Percentiles rank a stretch among this genome's conserved stretches.
phyloP scores from a whole-genome alignment of 1,140 invertebrate species.

The Bombus pascuorum region DNA sequence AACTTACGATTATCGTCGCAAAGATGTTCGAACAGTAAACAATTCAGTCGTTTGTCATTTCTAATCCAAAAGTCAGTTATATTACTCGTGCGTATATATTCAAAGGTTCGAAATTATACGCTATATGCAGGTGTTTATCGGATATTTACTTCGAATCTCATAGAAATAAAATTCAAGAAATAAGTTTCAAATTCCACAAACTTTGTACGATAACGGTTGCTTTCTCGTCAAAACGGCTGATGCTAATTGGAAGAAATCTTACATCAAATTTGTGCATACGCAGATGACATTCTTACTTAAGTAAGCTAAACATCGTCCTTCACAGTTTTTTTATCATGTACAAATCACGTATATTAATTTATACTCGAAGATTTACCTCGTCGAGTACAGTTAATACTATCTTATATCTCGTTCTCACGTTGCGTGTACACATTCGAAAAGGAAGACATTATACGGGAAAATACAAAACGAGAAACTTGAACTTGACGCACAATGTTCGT shows the following conservation, averaged over 20 bases:
- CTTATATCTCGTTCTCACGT: not conserved
- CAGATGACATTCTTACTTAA: not conserved
- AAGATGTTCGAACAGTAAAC: not conserved
- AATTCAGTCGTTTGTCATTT: not conserved
- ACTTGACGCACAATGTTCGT: too few relatives aligned
- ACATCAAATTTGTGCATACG: not conserved
- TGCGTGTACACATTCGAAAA: not conserved
- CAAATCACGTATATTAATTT: not conserved
- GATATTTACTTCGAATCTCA: not conserved
- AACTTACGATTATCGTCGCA: not conserved
- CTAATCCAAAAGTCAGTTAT: not conserved
- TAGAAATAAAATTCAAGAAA: not conserved
- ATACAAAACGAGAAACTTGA: not conserved
- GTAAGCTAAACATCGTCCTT: not conserved
- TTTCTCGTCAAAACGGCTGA: not conserved
- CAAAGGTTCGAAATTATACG: not conserved
- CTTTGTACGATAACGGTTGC: not conserved
- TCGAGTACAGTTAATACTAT: not conserved
- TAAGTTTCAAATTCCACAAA: not conserved
- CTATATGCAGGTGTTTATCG: not conserved
- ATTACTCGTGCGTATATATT: not conserved
- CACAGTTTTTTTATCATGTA: too few relatives aligned
- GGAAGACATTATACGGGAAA: slow-evolving; percentile 10
- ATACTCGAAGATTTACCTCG: not conserved
- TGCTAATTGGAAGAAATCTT: not conserved